Evolutionary conservation across 2,113 vertebrate genomes (phyloP).

Genomic region (Hippocampus comes): DNA sequence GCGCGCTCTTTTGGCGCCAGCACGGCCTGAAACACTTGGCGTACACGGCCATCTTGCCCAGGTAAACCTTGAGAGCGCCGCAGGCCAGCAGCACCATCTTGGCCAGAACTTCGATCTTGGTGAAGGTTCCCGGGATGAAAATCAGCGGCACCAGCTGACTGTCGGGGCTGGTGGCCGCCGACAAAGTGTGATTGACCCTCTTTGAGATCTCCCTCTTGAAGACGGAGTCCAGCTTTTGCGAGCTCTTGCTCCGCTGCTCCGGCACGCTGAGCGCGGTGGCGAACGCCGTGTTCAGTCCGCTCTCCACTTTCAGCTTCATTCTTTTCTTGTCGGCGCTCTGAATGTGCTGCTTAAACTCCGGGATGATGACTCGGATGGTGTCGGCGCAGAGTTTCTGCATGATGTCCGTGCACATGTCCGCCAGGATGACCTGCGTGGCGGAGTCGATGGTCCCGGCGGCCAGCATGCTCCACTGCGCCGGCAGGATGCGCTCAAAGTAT

Average conservation of each 20-base stretch:
- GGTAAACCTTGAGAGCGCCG: background rate
- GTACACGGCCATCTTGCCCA: slow-evolving; percentile 1
- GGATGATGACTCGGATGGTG: slow-evolving; percentile 8
- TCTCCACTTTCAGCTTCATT: background rate
- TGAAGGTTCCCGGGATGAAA: slow-evolving; percentile 6
- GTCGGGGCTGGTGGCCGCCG: background rate
- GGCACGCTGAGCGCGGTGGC: slow-evolving; percentile 3
- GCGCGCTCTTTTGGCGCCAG: background rate
- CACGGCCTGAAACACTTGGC: background rate
- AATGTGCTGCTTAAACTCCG: slow-evolving; percentile 1
- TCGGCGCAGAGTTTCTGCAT: slow-evolving; percentile 12
- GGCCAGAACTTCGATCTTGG: slow-evolving; percentile 8
- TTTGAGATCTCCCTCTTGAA: slow-evolving; percentile 2
- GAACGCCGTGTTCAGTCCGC: background rate
- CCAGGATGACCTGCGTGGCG: slow-evolving; percentile 5
- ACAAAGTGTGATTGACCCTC: background rate
- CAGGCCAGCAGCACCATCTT: slow-evolving; percentile 6
- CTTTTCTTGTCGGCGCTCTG: background rate
- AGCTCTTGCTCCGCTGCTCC: slow-evolving; percentile 4
- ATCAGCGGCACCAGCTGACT: background rate
- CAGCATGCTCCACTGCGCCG: slow-evolving; percentile 8
- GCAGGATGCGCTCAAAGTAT: slow-evolving; percentile 2
- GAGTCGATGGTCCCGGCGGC: background rate
- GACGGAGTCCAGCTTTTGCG: slow-evolving; percentile 2
- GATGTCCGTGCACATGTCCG: slow-evolving; percentile 10